phyloP scores from a whole-genome alignment of 2,797 vertebrate species.

The Takifugu ocellatus region DNA sequence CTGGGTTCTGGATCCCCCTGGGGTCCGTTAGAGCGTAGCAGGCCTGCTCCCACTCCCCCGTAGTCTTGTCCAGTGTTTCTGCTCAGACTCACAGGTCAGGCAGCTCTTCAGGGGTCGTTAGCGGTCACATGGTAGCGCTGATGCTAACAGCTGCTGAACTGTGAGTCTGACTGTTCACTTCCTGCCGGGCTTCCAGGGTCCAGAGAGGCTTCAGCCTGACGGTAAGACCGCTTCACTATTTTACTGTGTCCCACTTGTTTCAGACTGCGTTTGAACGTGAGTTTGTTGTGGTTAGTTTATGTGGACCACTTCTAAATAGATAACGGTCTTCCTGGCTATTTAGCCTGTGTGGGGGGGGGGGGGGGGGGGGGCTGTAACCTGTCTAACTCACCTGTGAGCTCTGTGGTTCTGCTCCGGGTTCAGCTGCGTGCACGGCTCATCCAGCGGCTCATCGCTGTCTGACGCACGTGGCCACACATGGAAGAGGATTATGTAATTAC shows the following conservation, averaged over 20 bases:
- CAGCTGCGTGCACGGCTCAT: neutral
- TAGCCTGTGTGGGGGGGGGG: slow-evolving; percentile 87
- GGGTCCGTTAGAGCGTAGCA: neutral
- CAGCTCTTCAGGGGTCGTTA: neutral
- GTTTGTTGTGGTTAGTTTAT: slow-evolving; percentile 26
- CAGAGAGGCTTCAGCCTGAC: slow-evolving; percentile 28
- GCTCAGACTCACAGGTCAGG: slow-evolving; percentile 35
- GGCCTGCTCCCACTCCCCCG: neutral
- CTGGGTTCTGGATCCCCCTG: neutral
- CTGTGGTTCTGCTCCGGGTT: too few species aligned
- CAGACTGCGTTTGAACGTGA: slow-evolving; percentile 9
- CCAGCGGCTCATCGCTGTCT: too few species aligned
- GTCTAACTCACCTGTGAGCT: slow-evolving; percentile 86
- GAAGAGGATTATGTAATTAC: neutral
- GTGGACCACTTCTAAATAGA: slow-evolving; percentile 38
- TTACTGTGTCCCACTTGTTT: slow-evolving; percentile 46
- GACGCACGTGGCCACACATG: too few species aligned
- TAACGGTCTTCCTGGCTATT: slow-evolving; percentile 67
- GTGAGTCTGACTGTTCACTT: slow-evolving; percentile 29
- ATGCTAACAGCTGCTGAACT: slow-evolving; percentile 14
- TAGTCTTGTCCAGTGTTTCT: slow-evolving; percentile 17
- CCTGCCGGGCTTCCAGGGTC: slow-evolving; percentile 46
- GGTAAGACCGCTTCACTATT: slow-evolving; percentile 73
- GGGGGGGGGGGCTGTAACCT: slow-evolving; percentile 89
- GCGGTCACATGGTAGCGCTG: neutral